Conservation (phyloP, 2,888 invertebrate genomes). For the Ornithoptera alexandrae region DNA sequence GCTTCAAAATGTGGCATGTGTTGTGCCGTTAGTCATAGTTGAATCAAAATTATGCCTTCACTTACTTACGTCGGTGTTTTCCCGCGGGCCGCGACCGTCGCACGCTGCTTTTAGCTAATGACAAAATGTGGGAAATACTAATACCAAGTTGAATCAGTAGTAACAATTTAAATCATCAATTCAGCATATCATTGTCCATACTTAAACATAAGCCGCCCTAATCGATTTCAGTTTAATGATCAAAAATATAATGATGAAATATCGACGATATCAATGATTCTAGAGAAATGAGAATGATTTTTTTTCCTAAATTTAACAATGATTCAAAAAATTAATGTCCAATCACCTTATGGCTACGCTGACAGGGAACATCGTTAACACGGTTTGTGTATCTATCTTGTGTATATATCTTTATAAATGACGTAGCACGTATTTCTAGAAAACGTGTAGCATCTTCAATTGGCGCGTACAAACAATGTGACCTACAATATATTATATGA, state of each 20-base stretch:
- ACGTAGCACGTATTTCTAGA: not conserved
- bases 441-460: not conserved
- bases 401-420: not conserved
- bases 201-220: too few species aligned
- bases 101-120: not conserved
- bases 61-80: constrained; percentile 21
- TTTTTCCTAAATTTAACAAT: too few species aligned
- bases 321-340: too few species aligned
- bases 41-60: constrained; percentile 26
- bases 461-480: not conserved
- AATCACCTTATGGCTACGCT: not conserved
- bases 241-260: too few species aligned
- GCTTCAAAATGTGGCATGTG: constrained; percentile 20
- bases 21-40: constrained; percentile 23
- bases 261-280: too few species aligned
- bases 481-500: constrained; percentile 23
- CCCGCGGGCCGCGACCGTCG: constrained; percentile 1
- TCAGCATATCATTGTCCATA: too few species aligned
- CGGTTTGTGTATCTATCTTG: not conserved
- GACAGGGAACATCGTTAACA: not conserved
- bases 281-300: too few species aligned
- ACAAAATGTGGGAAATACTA: not conserved
- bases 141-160: too few species aligned
- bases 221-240: too few species aligned
- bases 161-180: too few species aligned